Conservation (phyloP, 2,113 vertebrate species). For the Odocoileus hemionus region DNA sequence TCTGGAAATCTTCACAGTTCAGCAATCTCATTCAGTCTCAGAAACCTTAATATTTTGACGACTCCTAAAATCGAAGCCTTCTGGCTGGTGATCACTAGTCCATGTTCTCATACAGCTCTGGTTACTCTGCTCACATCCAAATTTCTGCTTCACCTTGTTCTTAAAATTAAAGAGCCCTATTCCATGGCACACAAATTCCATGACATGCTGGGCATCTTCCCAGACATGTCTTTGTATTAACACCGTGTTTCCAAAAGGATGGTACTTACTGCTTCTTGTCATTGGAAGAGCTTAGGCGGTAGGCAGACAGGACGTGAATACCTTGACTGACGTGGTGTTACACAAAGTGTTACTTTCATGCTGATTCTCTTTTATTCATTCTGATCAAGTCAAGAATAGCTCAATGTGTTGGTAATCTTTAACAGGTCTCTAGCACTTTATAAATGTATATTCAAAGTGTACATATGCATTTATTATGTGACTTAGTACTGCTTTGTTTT, state of each 20-base stretch:
- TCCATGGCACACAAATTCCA: not conserved
- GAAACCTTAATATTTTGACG: not conserved
- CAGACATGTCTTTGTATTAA: not conserved
- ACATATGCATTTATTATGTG: not conserved
- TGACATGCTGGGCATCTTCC: not conserved
- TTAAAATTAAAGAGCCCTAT: not conserved
- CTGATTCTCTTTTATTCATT: not conserved
- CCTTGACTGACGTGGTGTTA: not conserved
- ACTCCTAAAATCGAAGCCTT: not conserved
- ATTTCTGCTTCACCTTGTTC: not conserved
- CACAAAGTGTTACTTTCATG: not conserved
- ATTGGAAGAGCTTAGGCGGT: not conserved
- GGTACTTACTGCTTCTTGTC: not conserved
- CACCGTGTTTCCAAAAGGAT: not conserved
- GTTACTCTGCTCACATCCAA: not conserved
- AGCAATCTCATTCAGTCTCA: not conserved
- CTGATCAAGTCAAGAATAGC: not conserved
- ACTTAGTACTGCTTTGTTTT: not conserved
- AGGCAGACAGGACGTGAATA: not conserved
- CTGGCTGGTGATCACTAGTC: not conserved
- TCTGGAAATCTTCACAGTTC: not conserved
- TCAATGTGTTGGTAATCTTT: not conserved
- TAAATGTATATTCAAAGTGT: not conserved
- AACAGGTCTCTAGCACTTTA: not conserved
- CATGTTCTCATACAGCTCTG: not conserved